A percentile compares a stretch with the other conserved stretches of the same genome.
Conservation (phyloP, 1,140 invertebrate species). For the Reticulitermes speratus region DNA sequence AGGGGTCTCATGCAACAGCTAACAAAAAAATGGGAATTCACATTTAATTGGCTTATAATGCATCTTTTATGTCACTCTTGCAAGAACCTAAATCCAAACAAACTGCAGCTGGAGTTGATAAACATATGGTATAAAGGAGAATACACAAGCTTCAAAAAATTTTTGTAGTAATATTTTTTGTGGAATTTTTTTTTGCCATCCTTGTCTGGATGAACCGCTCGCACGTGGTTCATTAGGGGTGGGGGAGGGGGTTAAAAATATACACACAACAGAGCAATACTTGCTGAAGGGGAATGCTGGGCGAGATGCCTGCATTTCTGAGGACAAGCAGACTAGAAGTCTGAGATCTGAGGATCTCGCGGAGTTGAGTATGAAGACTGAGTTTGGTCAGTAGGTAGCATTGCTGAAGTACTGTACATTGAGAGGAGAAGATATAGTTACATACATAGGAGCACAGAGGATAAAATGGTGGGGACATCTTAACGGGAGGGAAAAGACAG, state of each 20-base stretch:
- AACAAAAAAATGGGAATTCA: background rate
- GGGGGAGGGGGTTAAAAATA: conserved; percentile 1
- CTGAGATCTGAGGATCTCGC: no score
- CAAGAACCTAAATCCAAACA: background rate
- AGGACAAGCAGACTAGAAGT: no score
- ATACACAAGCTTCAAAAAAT: conserved; percentile 12
- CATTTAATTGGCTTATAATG: background rate
- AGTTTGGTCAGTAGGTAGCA: no score
- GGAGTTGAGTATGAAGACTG: no score
- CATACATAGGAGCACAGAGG: no score
- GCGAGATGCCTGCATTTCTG: background rate
- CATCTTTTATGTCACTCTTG: background rate
- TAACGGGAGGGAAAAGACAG: no score
- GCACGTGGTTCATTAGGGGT: conserved; percentile 12
- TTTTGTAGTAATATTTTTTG: conserved; percentile 19
- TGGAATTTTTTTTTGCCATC: background rate
- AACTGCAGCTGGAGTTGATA: conserved; percentile 17
- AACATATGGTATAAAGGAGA: conserved; percentile 9
- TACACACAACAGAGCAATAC: background rate
- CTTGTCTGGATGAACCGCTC: conserved; percentile 11
- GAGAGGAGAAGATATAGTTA: no score
- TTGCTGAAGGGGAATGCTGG: background rate
- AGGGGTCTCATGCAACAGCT: background rate
- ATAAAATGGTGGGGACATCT: no score
- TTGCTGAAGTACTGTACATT: no score